phyloP scores from a whole-genome alignment of 53 echinoderm and acorn worm species.

The Arbacia lixula region DNA sequence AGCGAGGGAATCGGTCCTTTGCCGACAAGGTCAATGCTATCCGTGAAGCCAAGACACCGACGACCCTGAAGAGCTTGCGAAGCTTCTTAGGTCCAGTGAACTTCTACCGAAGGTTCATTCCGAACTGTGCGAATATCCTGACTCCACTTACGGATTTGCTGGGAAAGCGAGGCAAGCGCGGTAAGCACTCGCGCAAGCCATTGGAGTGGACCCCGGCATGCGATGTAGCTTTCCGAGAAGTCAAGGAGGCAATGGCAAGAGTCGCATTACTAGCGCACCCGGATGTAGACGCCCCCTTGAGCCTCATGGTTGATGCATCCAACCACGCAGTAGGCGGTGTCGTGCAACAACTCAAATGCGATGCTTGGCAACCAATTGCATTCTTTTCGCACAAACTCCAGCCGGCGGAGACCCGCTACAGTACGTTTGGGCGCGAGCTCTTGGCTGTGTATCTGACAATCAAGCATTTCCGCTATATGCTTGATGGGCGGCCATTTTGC shows the following conservation, averaged over 20 bases:
- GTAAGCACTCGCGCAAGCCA: background rate
- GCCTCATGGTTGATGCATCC: slow-evolving; percentile 59
- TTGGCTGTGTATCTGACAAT: background rate
- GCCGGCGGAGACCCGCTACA: slow-evolving; percentile 52
- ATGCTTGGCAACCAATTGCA: slow-evolving; percentile 54
- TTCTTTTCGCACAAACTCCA: slow-evolving; percentile 58
- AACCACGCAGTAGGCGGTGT: slow-evolving; percentile 20
- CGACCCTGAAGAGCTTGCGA: slow-evolving; percentile 22
- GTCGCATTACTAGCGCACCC: background rate
- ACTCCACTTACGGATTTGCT: too few relatives aligned
- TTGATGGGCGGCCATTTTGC: background rate
- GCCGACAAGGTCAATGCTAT: slow-evolving; percentile 62
- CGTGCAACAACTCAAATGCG: too few relatives aligned
- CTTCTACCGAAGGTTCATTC: slow-evolving; percentile 54
- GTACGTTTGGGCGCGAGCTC: slow-evolving; percentile 17
- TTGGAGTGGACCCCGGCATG: background rate
- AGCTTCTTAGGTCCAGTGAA: slow-evolving; percentile 58
- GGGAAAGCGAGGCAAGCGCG: background rate
- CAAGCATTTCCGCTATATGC: slow-evolving; percentile 16
- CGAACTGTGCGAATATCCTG: background rate
- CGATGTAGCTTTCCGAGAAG: background rate
- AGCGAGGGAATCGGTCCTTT: too few relatives aligned
- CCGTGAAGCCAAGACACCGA: slow-evolving; percentile 37
- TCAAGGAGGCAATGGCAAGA: background rate
- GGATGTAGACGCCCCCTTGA: slow-evolving; percentile 7